Percentiles rank a stretch among this genome's conserved stretches.
phyloP scores from a whole-genome alignment of 2,888 invertebrate species.

The Spatulosminthurus flaviceps region DNA sequence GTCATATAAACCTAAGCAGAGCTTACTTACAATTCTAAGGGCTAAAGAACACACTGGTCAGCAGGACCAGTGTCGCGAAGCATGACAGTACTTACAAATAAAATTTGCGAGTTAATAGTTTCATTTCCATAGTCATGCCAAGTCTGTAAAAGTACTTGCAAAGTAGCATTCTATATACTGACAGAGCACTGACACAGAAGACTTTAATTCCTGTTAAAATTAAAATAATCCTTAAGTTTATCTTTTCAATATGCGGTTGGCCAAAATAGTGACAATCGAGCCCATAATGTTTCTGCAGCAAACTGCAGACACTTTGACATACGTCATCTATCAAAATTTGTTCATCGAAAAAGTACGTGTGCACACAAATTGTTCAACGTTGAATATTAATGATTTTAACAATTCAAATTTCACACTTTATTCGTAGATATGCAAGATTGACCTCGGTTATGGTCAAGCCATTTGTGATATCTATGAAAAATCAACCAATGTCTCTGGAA shows the following conservation, averaged over 20 bases:
- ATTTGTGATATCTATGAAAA: slow-evolving; percentile 58
- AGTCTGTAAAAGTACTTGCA: no score
- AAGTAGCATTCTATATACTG: no score
- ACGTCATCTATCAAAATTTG: slow-evolving; percentile 63
- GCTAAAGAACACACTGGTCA: no score
- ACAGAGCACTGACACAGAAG: no score
- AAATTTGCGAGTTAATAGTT: no score
- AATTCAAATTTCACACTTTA: not conserved
- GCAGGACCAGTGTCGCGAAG: no score
- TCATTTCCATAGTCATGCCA: no score
- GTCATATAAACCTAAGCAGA: no score
- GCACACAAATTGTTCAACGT: not conserved
- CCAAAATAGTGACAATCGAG: slow-evolving; percentile 57
- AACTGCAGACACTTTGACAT: slow-evolving; percentile 62
- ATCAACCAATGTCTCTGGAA: slow-evolving; percentile 41
- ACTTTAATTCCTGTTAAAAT: no score
- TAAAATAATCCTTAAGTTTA: not conserved
- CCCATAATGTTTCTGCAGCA: slow-evolving; percentile 63
- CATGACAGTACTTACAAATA: no score
- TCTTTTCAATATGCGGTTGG: not conserved
- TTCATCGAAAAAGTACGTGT: slow-evolving; percentile 62
- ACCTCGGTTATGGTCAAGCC: slow-evolving; percentile 54
- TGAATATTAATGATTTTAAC: not conserved
- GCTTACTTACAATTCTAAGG: no score
- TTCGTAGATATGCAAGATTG: slow-evolving; percentile 60